Percentiles rank a stretch among this genome's conserved stretches.
Conservation (phyloP, 2,797 vertebrate species). For the Chrosomus eos region DNA sequence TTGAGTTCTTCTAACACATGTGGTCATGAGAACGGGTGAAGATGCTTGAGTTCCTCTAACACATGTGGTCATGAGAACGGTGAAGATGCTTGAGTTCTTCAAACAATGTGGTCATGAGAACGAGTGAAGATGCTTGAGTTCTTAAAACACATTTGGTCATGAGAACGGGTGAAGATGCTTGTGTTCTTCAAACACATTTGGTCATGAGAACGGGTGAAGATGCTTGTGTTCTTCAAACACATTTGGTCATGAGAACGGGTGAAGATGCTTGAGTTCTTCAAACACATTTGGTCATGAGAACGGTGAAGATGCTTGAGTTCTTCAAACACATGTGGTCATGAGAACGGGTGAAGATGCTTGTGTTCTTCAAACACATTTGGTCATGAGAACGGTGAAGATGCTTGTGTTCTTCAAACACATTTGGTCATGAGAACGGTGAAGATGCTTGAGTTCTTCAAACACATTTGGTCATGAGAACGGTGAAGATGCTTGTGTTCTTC, state of each 20-base stretch:
- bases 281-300: constrained; percentile 46
- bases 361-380: constrained; percentile 59
- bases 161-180: too few relatives aligned
- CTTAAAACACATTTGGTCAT: constrained; percentile 52
- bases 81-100: too few relatives aligned
- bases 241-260: constrained; percentile 46
- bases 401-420: constrained; percentile 60
- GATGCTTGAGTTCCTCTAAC: constrained; percentile 63
- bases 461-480: constrained; percentile 43
- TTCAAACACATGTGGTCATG: constrained; percentile 47
- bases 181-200: constrained; percentile 59
- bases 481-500: constrained; percentile 65
- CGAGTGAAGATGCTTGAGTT: too few relatives aligned
- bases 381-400: too few relatives aligned
- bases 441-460: constrained; percentile 63
- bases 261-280: too few relatives aligned
- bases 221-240: constrained; percentile 61
- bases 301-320: too few relatives aligned
- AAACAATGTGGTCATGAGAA: constrained; percentile 45
- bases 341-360: too few relatives aligned
- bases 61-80: constrained; percentile 44
- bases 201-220: too few relatives aligned
- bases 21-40: constrained; percentile 45
- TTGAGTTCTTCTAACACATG: constrained; percentile 60
- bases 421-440: constrained; percentile 45